Evolutionary conservation across 1,140 invertebrate species (phyloP).

Genomic region (Nylanderia fulva): DNA sequence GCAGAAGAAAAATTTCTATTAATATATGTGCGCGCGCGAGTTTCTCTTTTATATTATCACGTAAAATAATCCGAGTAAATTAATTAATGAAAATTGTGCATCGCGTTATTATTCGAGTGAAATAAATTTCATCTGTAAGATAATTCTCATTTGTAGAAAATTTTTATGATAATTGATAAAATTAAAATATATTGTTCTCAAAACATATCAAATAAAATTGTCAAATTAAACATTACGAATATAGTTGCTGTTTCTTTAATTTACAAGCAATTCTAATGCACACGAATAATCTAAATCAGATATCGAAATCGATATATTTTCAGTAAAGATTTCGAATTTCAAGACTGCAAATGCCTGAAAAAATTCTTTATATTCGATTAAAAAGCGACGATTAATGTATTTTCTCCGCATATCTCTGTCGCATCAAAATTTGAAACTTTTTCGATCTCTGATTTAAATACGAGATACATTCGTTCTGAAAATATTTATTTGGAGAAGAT

Average conservation of each 20-base stretch:
- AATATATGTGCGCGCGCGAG: neutral
- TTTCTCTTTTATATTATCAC: neutral
- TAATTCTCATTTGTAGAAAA: neutral
- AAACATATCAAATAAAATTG: constrained; percentile 36
- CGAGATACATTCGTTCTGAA: neutral
- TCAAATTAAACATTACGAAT: neutral
- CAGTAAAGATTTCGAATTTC: neutral
- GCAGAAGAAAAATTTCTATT: neutral
- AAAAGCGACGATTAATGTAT: neutral
- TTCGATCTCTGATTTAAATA: neutral
- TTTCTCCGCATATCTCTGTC: neutral
- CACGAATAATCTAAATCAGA: neutral
- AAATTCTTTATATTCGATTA: neutral
- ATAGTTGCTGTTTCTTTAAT: neutral
- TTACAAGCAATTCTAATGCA: neutral
- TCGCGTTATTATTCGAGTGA: neutral
- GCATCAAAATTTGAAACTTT: neutral
- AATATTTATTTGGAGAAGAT: constrained; percentile 33
- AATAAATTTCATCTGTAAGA: neutral
- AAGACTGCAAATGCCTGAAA: neutral
- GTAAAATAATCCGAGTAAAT: neutral
- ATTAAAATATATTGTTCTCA: neutral
- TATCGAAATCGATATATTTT: constrained; percentile 1
- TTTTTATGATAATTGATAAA: neutral
- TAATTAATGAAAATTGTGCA: constrained; percentile 1